Percentiles rank a stretch among this genome's conserved stretches.
Conservation (phyloP, 64 coral and sea anemone species). For the Dendronephthya gigantea region DNA sequence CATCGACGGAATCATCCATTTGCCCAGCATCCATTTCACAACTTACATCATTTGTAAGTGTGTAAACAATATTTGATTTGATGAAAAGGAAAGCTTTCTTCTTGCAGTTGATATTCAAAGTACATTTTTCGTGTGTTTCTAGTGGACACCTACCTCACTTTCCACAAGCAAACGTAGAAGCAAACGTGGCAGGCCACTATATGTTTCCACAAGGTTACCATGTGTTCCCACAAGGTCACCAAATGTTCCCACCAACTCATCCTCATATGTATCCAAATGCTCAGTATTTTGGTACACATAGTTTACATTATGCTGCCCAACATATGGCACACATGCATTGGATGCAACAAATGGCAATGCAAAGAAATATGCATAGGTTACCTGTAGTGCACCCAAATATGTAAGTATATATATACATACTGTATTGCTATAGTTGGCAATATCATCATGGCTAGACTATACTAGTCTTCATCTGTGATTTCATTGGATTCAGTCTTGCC, state of each 20-base stretch:
- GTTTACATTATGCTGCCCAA: neutral
- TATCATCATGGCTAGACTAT: too few relatives aligned
- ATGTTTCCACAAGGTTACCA: too few relatives aligned
- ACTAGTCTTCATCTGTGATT: too few relatives aligned
- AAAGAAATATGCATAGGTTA: neutral
- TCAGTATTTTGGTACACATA: neutral
- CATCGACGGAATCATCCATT: neutral
- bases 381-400: neutral
- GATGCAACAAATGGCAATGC: slow-evolving; percentile 15
- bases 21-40: neutral
- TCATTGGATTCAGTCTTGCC: too few relatives aligned
- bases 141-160: neutral
- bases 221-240: too few relatives aligned
- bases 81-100: neutral
- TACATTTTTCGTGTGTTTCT: neutral
- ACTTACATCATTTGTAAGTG: neutral
- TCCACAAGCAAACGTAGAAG: neutral
- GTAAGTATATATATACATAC: too few relatives aligned
- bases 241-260: neutral
- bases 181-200: neutral
- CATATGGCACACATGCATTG: slow-evolving; percentile 9
- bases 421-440: too few relatives aligned
- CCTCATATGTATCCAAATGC: neutral
- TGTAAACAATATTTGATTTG: neutral
- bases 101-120: too few relatives aligned